phyloP scores from a whole-genome alignment of 2,113 vertebrate species.

The Amazona guildingii region DNA sequence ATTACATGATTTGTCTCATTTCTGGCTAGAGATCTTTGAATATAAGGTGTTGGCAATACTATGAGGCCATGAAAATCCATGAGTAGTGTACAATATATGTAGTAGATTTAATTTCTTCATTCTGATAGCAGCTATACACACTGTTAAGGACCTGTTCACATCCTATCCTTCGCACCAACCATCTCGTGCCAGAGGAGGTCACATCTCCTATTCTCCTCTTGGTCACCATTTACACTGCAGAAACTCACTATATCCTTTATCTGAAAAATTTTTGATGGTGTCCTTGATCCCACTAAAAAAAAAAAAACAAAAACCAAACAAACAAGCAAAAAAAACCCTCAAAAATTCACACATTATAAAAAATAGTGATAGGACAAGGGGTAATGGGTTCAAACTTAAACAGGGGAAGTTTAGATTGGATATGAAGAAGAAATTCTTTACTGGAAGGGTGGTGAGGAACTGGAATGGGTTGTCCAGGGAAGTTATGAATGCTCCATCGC shows the following conservation, averaged over 20 bases:
- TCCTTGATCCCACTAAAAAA: not conserved
- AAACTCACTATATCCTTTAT: not conserved
- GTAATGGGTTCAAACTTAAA: no score
- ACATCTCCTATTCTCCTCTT: not conserved
- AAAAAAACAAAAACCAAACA: no score
- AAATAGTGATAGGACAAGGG: not conserved
- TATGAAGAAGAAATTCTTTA: no score
- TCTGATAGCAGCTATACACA: not conserved
- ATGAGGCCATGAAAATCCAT: not conserved
- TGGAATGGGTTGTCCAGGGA: no score
- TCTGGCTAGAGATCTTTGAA: not conserved
- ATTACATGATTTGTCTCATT: not conserved
- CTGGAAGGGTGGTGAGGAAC: no score
- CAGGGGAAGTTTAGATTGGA: no score
- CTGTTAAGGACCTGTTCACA: not conserved
- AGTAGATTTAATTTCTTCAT: not conserved
- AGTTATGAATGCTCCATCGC: no score
- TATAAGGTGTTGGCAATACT: not conserved
- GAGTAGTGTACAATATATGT: rapidly evolving
- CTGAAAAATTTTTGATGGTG: not conserved
- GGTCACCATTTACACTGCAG: not conserved
- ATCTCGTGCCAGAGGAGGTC: not conserved
- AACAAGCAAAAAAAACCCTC: not conserved
- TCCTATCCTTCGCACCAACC: not conserved
- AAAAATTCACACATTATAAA: not conserved